Base-by-base conservation (phyloP, 2,888 invertebrate genomes). In the Pherbina coryleti region DNA sequence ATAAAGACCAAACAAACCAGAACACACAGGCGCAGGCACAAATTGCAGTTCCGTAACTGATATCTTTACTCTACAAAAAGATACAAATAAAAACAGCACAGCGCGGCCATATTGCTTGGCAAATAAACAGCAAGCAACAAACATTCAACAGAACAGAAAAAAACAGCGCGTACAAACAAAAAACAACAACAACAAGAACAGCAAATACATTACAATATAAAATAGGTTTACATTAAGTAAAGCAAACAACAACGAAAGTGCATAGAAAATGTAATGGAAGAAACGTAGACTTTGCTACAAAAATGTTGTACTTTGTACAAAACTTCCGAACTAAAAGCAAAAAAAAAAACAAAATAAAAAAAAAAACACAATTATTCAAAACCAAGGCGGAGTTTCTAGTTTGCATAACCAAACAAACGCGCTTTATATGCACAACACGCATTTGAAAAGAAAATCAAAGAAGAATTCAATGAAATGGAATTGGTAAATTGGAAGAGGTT, bases 51-150 rank as follows among this genome's bases (percentile, higher is more conserved):
- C 51, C 51, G 28, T 44, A 44, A 69, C 14, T 69, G 69, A 64
- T 22, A 44, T 67, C 44, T 22, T 67, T 22, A 44, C 25, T 44
- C 17, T n/a, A 67, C 37, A 22, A 67, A 37, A 19, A 22, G 25
- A 22, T 11, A n/a, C 22, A 7, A 55, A 9, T 3, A 5, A 34
- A 55, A 55, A 71, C 19, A 55, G 49, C 28, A 17, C 62, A 19
- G 22, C 31, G 76, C 76, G 71, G 76, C 76, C 76, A 76, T 76
- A 53, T 76, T 76, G 62, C 71, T 76, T 70, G 31, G 53, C 51
- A 76, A 76, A 76, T 64, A 76, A 69, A 69, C 62, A 60, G 37
- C 44, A 34, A 34, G 60, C 22, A 57, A 22, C 28, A 73, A 62
- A 49, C 62, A 49, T 25, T 44, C 72, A 55, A 72, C 19, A 51